These are phyloP conservation scores for Thera obeliscata DNA, from an alignment of 2,888 invertebrate genomes.

Conservation along the genomic window DNA sequence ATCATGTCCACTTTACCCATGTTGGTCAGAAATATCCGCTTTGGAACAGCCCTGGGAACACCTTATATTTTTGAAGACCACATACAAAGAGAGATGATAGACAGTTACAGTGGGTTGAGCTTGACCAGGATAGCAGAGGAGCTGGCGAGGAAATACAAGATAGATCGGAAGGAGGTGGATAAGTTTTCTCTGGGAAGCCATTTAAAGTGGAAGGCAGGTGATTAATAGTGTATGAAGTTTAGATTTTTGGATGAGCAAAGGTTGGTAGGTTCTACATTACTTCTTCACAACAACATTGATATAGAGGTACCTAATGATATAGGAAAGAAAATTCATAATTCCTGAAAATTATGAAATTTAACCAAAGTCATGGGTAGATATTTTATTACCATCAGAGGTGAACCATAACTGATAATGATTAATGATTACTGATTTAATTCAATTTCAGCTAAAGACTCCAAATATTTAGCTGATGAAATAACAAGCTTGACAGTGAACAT, in stretches of 20 bases:
- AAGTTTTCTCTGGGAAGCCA: slow-evolving; percentile 92
- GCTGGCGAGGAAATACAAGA: slow-evolving; percentile 88
- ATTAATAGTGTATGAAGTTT: background rate
- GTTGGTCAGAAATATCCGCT: slow-evolving; percentile 92
- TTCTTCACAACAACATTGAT: too few relatives aligned
- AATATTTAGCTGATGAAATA: slow-evolving; percentile 94
- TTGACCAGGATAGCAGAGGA: slow-evolving; percentile 96
- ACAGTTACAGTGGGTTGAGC: slow-evolving; percentile 92
- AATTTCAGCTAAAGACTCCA: slow-evolving; percentile 90
- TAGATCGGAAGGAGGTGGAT: slow-evolving; percentile 91
- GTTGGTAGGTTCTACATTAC: too few relatives aligned
- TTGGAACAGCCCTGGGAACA: slow-evolving; percentile 92
- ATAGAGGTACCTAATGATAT: too few relatives aligned
- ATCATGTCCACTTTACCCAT: slow-evolving; percentile 97
- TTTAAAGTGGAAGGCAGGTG: slow-evolving; percentile 90
- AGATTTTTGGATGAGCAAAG: background rate
- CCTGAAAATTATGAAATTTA: too few relatives aligned
- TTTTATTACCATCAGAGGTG: too few relatives aligned
- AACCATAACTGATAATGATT: background rate
- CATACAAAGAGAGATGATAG: slow-evolving; percentile 79
- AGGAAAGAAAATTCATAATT: too few relatives aligned
- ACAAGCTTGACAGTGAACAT: slow-evolving; percentile 90
- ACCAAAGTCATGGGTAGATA: too few relatives aligned
- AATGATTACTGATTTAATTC: too few relatives aligned
- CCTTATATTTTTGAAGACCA: slow-evolving; percentile 91